A percentile compares a stretch with the other conserved stretches of the same genome.
phyloP scores from a whole-genome alignment of 2,888 invertebrate species.

The Linnaemya vulpina region DNA sequence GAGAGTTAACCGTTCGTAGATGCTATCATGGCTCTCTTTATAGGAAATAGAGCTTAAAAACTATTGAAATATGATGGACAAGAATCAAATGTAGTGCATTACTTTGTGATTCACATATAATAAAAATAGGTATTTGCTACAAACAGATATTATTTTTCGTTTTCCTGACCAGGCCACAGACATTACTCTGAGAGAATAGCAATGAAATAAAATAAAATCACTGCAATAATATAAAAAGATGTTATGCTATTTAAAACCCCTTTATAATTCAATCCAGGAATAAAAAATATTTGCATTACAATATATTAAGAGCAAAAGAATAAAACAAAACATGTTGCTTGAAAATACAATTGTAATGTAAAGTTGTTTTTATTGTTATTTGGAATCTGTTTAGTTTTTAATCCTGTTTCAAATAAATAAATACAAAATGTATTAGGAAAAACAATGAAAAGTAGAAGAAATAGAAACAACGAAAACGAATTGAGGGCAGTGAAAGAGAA shows the following conservation, averaged over 20 bases:
- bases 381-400: slow-evolving; percentile 58
- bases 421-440: slow-evolving; percentile 10
- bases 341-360: slow-evolving; percentile 31
- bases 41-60: no score
- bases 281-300: slow-evolving; percentile 39
- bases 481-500: slow-evolving; percentile 12
- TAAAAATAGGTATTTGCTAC: no score
- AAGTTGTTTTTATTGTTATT: slow-evolving; percentile 44
- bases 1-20: no score
- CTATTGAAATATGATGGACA: no score
- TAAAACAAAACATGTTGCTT: slow-evolving; percentile 32
- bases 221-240: no score
- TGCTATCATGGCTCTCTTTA: no score
- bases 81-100: no score
- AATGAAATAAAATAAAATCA: no score
- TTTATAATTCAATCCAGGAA: neutral
- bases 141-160: no score
- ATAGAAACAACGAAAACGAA: slow-evolving; percentile 1
- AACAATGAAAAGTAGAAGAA: neutral
- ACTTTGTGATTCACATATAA: no score
- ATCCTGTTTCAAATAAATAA: slow-evolving; percentile 61
- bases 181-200: no score
- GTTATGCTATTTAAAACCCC: neutral
- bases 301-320: neutral
- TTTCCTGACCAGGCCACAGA: no score